Conservation (phyloP, 1,140 invertebrate species). For the Eumaeus atala region DNA sequence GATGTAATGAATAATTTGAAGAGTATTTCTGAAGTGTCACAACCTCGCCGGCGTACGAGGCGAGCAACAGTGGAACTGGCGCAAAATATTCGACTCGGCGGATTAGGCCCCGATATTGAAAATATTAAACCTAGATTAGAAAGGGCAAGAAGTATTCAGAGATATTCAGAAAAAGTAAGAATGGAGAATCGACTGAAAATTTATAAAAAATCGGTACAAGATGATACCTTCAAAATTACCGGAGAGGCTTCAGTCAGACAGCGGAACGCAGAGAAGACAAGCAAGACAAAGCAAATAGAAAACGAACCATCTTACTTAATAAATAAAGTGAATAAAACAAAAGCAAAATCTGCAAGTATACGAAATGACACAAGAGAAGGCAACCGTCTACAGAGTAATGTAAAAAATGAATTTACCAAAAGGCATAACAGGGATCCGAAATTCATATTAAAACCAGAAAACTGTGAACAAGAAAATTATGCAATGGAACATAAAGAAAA, state of each 20-base stretch:
- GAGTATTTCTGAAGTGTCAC: conserved; percentile 56
- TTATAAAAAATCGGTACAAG: conserved; percentile 50
- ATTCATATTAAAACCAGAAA: too few relatives aligned
- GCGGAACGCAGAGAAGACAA: conserved; percentile 17
- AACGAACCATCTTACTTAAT: conserved; percentile 42
- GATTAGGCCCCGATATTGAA: conserved; percentile 60
- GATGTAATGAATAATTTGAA: conserved; percentile 38
- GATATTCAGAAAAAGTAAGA: conserved; percentile 65
- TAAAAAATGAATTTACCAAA: too few relatives aligned
- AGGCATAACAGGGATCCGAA: too few relatives aligned
- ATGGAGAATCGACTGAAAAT: conserved; percentile 61
- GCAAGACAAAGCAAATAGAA: conserved; percentile 20
- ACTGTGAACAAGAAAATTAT: too few relatives aligned
- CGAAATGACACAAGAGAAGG: conserved; percentile 25
- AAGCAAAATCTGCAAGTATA: conserved; percentile 33
- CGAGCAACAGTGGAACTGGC: conserved; percentile 37
- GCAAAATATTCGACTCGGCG: conserved; percentile 50
- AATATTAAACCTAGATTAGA: conserved; percentile 58
- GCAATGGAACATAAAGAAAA: too few relatives aligned
- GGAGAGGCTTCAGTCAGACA: conserved; percentile 28
- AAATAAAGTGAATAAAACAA: conserved; percentile 33
- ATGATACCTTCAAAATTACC: conserved; percentile 37
- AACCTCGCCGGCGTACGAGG: conserved; percentile 34
- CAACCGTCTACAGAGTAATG: not conserved
- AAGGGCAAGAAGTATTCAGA: conserved; percentile 60